Evolutionary conservation across 2,888 invertebrate species (phyloP).

Genomic region (Penaeus monodon): DNA sequence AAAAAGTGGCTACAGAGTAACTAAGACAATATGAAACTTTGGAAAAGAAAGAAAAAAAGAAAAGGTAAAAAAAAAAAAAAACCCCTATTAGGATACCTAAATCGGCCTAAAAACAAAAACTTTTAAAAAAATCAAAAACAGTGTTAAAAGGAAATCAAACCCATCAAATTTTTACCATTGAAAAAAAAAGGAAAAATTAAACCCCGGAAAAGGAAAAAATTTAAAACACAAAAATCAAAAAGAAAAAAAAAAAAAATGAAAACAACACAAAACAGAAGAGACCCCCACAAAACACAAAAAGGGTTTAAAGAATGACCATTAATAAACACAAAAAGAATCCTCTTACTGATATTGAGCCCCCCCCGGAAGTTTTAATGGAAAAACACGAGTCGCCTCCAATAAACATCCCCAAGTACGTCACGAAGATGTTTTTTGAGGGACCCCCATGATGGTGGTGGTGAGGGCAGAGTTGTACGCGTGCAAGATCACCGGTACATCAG

Average conservation of each 20-base stretch:
- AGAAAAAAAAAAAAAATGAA: too few relatives aligned
- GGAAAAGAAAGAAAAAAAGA: too few relatives aligned
- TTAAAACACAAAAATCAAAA: too few relatives aligned
- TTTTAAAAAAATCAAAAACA: too few relatives aligned
- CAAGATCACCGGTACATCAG: conserved; percentile 97
- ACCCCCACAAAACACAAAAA: neutral
- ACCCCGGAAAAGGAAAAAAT: too few relatives aligned
- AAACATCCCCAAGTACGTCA: conserved; percentile 98
- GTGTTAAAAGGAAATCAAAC: too few relatives aligned
- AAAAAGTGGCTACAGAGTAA: too few relatives aligned
- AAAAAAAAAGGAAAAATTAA: too few relatives aligned
- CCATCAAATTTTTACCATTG: neutral
- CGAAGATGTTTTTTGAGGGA: conserved; percentile 97
- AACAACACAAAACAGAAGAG: neutral
- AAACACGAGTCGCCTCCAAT: conserved; percentile 97
- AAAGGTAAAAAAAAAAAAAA: too few relatives aligned
- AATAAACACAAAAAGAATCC: neutral
- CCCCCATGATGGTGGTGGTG: conserved; percentile 97
- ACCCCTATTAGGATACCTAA: too few relatives aligned
- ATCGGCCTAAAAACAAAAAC: too few relatives aligned
- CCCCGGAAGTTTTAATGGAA: conserved; percentile 94
- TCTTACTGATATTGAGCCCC: conserved; percentile 86
- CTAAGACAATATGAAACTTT: too few relatives aligned
- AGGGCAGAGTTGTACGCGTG: conserved; percentile 96
- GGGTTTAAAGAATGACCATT: neutral